Conservation (phyloP, 2,888 invertebrate genomes). For the Amiota minor region DNA sequence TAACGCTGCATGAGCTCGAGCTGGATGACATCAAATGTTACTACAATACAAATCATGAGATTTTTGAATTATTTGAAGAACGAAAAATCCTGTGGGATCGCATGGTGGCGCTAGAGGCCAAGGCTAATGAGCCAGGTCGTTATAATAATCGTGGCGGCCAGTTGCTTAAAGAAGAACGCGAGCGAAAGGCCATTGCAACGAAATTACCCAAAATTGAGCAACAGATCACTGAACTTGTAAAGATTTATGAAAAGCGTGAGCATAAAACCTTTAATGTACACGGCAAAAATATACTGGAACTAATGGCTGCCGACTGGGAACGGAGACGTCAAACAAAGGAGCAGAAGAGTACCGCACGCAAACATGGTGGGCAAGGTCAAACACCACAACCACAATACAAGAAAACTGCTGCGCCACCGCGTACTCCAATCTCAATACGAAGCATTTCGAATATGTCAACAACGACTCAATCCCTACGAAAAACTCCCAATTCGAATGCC, state of each 20-base stretch:
- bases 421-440: conserved; percentile 62
- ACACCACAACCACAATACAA: conserved; percentile 33
- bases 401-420: conserved; percentile 49
- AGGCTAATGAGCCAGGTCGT: conserved; percentile 85
- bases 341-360: conserved; percentile 73
- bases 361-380: conserved; percentile 57
- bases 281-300: conserved; percentile 78
- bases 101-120: conserved; percentile 83
- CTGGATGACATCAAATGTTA: conserved; percentile 79
- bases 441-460: conserved; percentile 53
- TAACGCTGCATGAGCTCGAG: conserved; percentile 86
- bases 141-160: conserved; percentile 92
- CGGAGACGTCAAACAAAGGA: conserved; percentile 72
- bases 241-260: conserved; percentile 75
- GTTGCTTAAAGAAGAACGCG: conserved; percentile 88
- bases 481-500: conserved; percentile 57
- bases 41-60: conserved; percentile 79
- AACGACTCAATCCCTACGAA: conserved; percentile 55
- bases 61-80: conserved; percentile 79
- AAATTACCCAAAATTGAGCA: conserved; percentile 84
- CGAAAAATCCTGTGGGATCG: conserved; percentile 83
- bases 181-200: conserved; percentile 83
- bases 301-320: conserved; percentile 79
- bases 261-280: conserved; percentile 77
- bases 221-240: conserved; percentile 76